Conservation (phyloP, 2,888 invertebrate genomes). For the Patella pellucida region DNA sequence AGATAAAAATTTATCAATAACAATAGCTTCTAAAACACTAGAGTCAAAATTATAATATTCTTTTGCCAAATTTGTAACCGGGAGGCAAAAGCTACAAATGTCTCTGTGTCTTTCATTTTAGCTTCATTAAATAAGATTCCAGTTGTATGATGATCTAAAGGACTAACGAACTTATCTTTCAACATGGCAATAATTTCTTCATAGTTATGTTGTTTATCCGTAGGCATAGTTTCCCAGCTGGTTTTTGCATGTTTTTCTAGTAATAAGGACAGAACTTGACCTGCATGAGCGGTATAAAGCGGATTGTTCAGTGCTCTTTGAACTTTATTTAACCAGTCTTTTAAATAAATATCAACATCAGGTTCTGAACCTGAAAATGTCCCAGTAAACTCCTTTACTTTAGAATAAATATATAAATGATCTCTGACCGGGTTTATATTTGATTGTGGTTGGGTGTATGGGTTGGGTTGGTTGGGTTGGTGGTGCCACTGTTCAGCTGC, state of each 20-base stretch:
- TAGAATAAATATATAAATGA: constrained; percentile 6
- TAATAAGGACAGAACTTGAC: not conserved
- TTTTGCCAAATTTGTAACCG: not conserved
- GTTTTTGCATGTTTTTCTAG: not conserved
- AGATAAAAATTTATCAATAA: constrained; percentile 4
- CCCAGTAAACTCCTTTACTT: not conserved
- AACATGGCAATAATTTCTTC: not conserved
- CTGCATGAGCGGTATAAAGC: not conserved
- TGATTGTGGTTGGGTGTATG: too few species aligned
- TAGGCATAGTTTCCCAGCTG: not conserved
- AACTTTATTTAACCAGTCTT: not conserved
- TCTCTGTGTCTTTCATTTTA: not conserved
- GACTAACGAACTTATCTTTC: not conserved
- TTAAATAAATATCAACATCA: not conserved
- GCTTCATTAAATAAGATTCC: not conserved
- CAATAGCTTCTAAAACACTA: not conserved
- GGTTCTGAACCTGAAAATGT: constrained; percentile 7
- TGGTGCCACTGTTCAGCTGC: not conserved
- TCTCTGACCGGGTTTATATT: not conserved
- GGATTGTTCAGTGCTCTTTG: not conserved
- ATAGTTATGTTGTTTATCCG: not conserved
- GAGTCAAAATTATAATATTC: constrained; percentile 7
- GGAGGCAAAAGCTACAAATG: not conserved
- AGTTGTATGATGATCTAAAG: not conserved
- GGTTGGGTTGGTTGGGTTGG: not conserved